Evolutionary conservation across 1,140 invertebrate genomes (phyloP).

Genomic region (Atopsyche davidsoni): DNA sequence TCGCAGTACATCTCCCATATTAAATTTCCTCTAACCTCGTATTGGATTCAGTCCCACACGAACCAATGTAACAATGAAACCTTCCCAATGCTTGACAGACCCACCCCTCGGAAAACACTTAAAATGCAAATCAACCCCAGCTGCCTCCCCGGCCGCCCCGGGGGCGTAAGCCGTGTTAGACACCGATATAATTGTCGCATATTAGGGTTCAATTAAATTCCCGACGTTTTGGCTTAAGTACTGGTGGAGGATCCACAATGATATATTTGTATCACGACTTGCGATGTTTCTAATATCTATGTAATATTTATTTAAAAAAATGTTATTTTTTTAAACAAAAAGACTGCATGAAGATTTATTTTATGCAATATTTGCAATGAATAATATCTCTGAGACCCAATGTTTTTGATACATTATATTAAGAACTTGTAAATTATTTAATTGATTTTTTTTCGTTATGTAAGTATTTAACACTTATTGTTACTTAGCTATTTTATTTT

Average conservation of each 20-base stretch:
- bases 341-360: too few relatives aligned
- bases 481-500: neutral
- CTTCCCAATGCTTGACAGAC: conserved; percentile 18
- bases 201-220: conserved; percentile 20
- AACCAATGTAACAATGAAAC: conserved; percentile 23
- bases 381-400: too few relatives aligned
- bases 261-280: too few relatives aligned
- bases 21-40: conserved; percentile 26
- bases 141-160: conserved; percentile 1
- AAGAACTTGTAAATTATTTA: too few relatives aligned
- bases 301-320: too few relatives aligned
- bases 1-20: conserved; percentile 23
- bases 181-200: conserved; percentile 24
- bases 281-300: too few relatives aligned
- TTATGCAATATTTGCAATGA: too few relatives aligned
- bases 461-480: too few relatives aligned
- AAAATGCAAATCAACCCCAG: conserved; percentile 28
- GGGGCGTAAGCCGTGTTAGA: conserved; percentile 6
- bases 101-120: conserved; percentile 29
- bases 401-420: too few relatives aligned
- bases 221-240: conserved; percentile 11
- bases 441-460: too few relatives aligned
- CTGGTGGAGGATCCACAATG: too few relatives aligned
- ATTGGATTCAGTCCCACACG: conserved; percentile 18
- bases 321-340: too few relatives aligned